Conservation (phyloP, 2,797 vertebrate genomes). For the Hylomyscus alleni region DNA sequence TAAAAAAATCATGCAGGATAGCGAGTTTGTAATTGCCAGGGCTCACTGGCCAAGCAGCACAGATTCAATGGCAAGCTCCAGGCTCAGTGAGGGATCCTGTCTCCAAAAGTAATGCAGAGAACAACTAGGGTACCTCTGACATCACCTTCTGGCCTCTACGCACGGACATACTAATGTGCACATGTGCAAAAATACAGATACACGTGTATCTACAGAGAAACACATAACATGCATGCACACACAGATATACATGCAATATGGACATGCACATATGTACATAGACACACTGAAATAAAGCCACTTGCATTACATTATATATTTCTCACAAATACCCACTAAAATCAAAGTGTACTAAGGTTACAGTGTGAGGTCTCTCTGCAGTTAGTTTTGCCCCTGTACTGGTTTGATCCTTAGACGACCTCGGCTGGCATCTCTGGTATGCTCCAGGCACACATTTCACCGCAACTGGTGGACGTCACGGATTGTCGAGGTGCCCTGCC, state of each 20-base stretch:
- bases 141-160: background rate
- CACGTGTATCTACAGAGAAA: background rate
- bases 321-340: constrained; percentile 7
- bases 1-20: background rate
- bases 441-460: background rate
- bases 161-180: too few species aligned
- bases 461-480: too few species aligned
- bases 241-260: background rate
- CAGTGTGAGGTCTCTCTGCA: background rate
- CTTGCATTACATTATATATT: background rate
- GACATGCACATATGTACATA: background rate
- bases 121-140: background rate
- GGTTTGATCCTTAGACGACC: background rate
- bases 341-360: background rate
- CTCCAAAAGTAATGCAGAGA: background rate
- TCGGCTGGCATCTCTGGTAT: background rate
- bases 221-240: background rate
- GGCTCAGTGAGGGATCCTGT: background rate
- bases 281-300: background rate
- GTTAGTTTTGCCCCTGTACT: background rate
- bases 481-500: accelerated
- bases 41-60: background rate
- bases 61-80: background rate
- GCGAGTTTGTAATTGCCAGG: background rate
- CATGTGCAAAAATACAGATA: background rate